Base-by-base conservation (phyloP, 2,888 invertebrate species). In the Salpingus planirostris region DNA sequence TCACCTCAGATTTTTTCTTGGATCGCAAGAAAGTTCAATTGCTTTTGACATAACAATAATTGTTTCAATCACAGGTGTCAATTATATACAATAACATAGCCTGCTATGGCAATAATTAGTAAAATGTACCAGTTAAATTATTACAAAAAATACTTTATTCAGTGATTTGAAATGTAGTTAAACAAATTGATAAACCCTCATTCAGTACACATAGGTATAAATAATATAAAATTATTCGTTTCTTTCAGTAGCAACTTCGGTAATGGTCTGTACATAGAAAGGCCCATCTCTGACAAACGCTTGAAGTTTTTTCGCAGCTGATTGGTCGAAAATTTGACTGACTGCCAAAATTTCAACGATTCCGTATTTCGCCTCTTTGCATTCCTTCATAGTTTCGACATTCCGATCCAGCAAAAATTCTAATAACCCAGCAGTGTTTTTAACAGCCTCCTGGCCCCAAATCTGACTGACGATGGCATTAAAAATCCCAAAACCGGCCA, bases 381-480 rank as follows among this genome's bases (percentile, higher is more conserved):
- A 74, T 27, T 80, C 74, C 53, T 85, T 87, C 25, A 73, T 71
- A 3, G 73, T 68, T 52, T 85, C 84, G 1, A 73, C 66, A 29
- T 71, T 68, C 22, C 91, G 71, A 56, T 91, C 82, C 18, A 92
- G 58, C 4, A 92, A 66, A 57, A 79, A 89, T 60, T 91, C 90
- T 8, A 83, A 57, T 28, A 86, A 71, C 30, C 84, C 85, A 70
- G 67, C 43, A 35, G 76, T 75, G 43, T 70, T 66, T 43, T 75
- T 77, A 18, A 90, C 76, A 30, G 77, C 69, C 44, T 77, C 73
- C 55, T 86, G 79, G 11, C 89, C 91, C 91, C 91, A 93, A 2
- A 67, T 64, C 54, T 84, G 83, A 36, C 69, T 64, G 11, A 81
- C 77, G 10, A 90, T 55, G 1, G 78, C 71, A 44, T 71, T 70